Evolutionary conservation across 2,797 vertebrate species (phyloP).

Genomic region (Novumbra hubbsi): DNA sequence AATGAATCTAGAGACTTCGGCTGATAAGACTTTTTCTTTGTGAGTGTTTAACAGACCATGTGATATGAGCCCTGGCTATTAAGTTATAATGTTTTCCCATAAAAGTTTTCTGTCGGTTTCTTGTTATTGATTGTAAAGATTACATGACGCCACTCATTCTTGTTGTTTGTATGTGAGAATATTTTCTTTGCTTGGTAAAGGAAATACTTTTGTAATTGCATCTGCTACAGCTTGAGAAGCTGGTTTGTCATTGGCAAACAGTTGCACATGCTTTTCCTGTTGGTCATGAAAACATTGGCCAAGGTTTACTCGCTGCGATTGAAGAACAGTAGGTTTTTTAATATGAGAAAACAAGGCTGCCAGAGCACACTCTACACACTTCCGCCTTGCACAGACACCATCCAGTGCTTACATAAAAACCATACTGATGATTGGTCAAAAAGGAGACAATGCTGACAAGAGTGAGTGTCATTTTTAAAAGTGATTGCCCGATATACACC

Average conservation of each 20-base stretch:
- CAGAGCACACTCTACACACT: constrained; percentile 21
- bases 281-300: constrained; percentile 58
- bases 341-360: constrained; percentile 24
- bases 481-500: constrained; percentile 49
- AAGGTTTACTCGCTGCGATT: constrained; percentile 53
- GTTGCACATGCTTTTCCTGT: constrained; percentile 46
- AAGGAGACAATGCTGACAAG: constrained; percentile 44
- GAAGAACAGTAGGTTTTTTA: constrained; percentile 52
- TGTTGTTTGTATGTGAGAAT: constrained; percentile 23
- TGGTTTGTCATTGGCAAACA: constrained; percentile 39
- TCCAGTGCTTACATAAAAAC: constrained; percentile 55
- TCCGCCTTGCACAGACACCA: constrained; percentile 41
- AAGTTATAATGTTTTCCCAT: constrained; percentile 12
- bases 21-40: constrained; percentile 10
- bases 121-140: constrained; percentile 9
- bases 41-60: constrained; percentile 7
- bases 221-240: constrained; percentile 47
- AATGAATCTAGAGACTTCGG: constrained; percentile 12
- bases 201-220: constrained; percentile 39
- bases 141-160: background rate
- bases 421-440: constrained; percentile 42
- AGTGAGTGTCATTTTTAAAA: constrained; percentile 42
- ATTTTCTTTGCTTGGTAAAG: constrained; percentile 25
- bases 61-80: constrained; percentile 1
- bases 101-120: background rate